Base-by-base conservation (phyloP, 2,113 vertebrate species). In the Lanius collurio region DNA sequence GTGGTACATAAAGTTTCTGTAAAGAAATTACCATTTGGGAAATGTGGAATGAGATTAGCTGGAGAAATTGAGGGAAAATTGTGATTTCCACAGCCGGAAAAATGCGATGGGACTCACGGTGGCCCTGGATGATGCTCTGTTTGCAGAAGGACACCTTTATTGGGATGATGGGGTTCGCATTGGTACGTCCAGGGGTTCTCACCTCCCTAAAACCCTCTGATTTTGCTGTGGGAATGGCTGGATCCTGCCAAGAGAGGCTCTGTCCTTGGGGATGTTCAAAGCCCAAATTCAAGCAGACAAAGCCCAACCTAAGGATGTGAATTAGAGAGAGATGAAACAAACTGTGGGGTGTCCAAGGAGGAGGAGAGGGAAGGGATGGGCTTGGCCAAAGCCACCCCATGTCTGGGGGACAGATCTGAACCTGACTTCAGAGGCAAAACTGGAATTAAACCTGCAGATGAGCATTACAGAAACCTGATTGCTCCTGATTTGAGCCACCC, bases 51-150 rank as follows among this genome's bases (percentile, higher is more conserved):
- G 46, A 15, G 23, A 7, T 9, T 13, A 55, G 14, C 20, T 46
- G 21, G 39, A 47, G 53, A 33, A 44, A 63, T 1, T 11, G 21
- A 63, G 19, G 33, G 42, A 15, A 49, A 37, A 59, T 4, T 50
- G 24, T 56, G 15, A 23, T 57, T 76, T 70, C 71, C 55, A 83
- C 53, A 99, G 99, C 93, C 98, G 98, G 49, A 94, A 55, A 31
- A 98, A 99, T 50, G 83, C 98, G 19, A 93, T 99, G 97, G 98
- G 98, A 55, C 97, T 99, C 75, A 98, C 97, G 8, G 97, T 98
- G 17, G 98, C 99, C 75, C 97, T 99, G 95, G 97, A 97, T 68
- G 98, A 98, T 17, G 14, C 2, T 1, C 96, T 94, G 67, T 4
- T 0, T 15, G 89, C 89, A 62, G 22, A 24, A 15, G 83, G 89